These are phyloP conservation scores for Macrocentrus cingulum DNA, from an alignment of 1,140 invertebrate species.

Conservation along the genomic window DNA sequence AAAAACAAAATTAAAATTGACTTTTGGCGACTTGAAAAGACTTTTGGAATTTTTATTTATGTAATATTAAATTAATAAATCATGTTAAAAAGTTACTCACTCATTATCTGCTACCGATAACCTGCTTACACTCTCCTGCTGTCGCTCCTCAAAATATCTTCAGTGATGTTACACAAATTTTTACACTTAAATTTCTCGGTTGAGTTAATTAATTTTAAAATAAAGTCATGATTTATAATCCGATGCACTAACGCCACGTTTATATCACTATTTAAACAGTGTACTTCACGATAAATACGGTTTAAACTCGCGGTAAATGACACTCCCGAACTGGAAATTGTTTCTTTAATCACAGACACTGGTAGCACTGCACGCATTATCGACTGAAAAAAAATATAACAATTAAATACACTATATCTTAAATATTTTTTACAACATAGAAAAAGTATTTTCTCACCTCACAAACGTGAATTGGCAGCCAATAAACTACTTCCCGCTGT, in stretches of 20 bases:
- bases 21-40: too few species aligned
- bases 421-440: too few species aligned
- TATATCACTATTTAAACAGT: slow-evolving; percentile 25
- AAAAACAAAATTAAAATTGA: neutral
- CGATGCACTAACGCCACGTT: slow-evolving; percentile 34
- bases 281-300: slow-evolving; percentile 27
- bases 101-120: slow-evolving; percentile 1
- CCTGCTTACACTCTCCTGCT: slow-evolving; percentile 1
- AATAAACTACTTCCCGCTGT: slow-evolving; percentile 23
- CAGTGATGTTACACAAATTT: slow-evolving; percentile 19
- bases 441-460: slow-evolving; percentile 25
- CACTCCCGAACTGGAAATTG: slow-evolving; percentile 15
- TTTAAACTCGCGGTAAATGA: slow-evolving; percentile 30
- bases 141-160: slow-evolving; percentile 18
- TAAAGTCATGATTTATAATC: slow-evolving; percentile 35
- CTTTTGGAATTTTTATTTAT: too few species aligned
- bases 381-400: slow-evolving; percentile 28
- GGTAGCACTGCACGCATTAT: slow-evolving; percentile 32
- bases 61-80: slow-evolving; percentile 44
- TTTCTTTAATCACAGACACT: slow-evolving; percentile 10
- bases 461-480: slow-evolving; percentile 30
- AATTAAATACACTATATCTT: too few species aligned
- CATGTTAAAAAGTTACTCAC: slow-evolving; percentile 27
- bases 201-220: slow-evolving; percentile 23
- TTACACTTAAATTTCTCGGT: slow-evolving; percentile 32